Evolutionary conservation across 2,797 vertebrate genomes (phyloP).

Genomic region (Lates japonicus): DNA sequence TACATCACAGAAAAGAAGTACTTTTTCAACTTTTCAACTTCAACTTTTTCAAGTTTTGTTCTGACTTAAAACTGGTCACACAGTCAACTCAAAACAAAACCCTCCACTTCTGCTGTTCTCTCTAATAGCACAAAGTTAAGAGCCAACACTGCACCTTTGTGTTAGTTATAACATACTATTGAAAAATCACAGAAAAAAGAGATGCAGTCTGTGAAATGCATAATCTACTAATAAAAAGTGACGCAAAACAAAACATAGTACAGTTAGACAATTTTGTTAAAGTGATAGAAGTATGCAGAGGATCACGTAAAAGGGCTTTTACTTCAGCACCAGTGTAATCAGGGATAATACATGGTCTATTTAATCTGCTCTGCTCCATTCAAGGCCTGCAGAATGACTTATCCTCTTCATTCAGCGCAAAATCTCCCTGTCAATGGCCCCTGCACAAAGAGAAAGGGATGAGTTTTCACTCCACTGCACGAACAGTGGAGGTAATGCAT

Average conservation of each 20-base stretch:
- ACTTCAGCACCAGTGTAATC: slow-evolving; percentile 52
- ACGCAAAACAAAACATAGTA: background rate
- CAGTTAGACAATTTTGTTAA: background rate
- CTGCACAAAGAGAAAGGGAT: slow-evolving; percentile 68
- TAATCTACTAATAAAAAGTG: background rate
- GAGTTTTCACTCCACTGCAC: slow-evolving; percentile 49
- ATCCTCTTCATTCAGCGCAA: slow-evolving; percentile 66
- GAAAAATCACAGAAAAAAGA: background rate
- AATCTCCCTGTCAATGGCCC: slow-evolving; percentile 67
- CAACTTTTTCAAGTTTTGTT: background rate
- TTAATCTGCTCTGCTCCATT: slow-evolving; percentile 74
- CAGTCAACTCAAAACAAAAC: background rate
- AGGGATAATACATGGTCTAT: slow-evolving; percentile 66
- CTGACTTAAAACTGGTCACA: background rate
- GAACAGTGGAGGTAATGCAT: slow-evolving; percentile 33
- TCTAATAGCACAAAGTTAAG: background rate
- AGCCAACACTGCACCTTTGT: background rate
- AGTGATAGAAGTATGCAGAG: slow-evolving; percentile 17
- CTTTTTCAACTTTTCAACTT: too few species aligned
- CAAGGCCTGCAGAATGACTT: slow-evolving; percentile 66
- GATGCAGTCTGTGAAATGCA: background rate
- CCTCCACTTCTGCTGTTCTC: background rate
- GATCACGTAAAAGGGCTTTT: slow-evolving; percentile 60
- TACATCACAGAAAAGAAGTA: background rate
- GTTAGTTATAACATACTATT: background rate